These are phyloP conservation scores for Manis pentadactyla DNA, from an alignment of 2,797 vertebrate genomes.

Conservation along the genomic window DNA sequence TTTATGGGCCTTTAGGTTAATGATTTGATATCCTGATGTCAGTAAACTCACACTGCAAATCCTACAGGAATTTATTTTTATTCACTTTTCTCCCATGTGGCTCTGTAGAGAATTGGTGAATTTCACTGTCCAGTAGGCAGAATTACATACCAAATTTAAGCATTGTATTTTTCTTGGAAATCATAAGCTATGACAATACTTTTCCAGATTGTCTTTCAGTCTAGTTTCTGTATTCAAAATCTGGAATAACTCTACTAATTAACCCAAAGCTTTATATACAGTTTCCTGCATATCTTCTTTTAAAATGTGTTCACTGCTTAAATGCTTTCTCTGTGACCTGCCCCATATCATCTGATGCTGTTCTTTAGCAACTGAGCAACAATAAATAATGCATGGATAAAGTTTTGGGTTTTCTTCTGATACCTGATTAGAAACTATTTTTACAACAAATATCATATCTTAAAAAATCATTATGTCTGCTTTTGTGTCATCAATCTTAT, in stretches of 20 bases:
- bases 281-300: neutral
- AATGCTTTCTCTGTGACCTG: neutral
- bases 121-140: conserved; percentile 36
- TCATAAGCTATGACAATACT: neutral
- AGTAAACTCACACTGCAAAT: conserved; percentile 56
- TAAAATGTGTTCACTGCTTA: conserved; percentile 22
- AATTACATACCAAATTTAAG: neutral
- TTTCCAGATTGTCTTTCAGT: neutral
- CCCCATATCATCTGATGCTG: neutral
- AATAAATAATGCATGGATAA: neutral
- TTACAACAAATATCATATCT: neutral
- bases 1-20: conserved; percentile 43
- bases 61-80: neutral
- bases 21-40: conserved; percentile 54
- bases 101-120: conserved; percentile 21
- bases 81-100: neutral
- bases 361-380: neutral
- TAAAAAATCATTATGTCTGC: conserved; percentile 15
- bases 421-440: neutral
- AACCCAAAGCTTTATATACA: neutral
- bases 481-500: conserved; percentile 21
- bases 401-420: neutral
- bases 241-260: conserved; percentile 20
- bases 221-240: conserved; percentile 36
- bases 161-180: conserved; percentile 18